phyloP scores from a whole-genome alignment of 2,113 vertebrate genomes.

The Baryphthengus martii region DNA sequence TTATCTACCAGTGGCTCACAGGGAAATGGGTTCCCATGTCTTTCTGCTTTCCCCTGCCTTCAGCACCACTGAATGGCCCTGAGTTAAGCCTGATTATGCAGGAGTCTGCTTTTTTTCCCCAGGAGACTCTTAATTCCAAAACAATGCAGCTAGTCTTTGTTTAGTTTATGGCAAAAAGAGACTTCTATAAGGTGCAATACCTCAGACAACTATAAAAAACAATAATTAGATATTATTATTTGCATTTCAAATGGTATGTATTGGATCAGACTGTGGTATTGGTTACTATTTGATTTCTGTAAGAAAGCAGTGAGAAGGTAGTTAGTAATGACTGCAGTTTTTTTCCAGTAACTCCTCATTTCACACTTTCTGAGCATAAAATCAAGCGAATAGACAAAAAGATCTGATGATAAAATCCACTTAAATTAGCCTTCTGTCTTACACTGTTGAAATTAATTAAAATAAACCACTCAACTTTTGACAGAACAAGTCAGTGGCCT shows the following conservation, averaged over 20 bases:
- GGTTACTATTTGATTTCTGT: neutral
- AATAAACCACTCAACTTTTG: neutral
- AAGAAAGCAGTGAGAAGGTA: neutral
- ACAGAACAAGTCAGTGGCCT: neutral
- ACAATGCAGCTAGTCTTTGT: too few species aligned
- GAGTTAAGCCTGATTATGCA: neutral
- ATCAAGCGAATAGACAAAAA: slow-evolving; percentile 17
- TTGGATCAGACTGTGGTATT: neutral
- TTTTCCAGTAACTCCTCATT: slow-evolving; percentile 8
- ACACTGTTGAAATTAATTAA: slow-evolving; percentile 5
- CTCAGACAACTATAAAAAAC: neutral
- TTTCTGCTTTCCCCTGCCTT: neutral
- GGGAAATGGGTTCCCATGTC: neutral
- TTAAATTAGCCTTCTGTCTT: slow-evolving; percentile 14
- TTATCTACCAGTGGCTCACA: neutral
- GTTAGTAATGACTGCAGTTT: neutral
- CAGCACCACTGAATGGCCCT: neutral
- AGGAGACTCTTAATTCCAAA: neutral
- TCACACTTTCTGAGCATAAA: slow-evolving; percentile 36
- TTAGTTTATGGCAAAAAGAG: neutral
- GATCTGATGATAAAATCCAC: neutral
- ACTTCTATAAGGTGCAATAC: neutral
- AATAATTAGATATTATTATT: neutral
- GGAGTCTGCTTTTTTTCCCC: neutral
- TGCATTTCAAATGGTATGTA: neutral